Percentiles rank a stretch among this genome's conserved stretches.
These are phyloP conservation scores for Anas georgica DNA, from an alignment of 2,797 vertebrate species.

Conservation along the genomic window DNA sequence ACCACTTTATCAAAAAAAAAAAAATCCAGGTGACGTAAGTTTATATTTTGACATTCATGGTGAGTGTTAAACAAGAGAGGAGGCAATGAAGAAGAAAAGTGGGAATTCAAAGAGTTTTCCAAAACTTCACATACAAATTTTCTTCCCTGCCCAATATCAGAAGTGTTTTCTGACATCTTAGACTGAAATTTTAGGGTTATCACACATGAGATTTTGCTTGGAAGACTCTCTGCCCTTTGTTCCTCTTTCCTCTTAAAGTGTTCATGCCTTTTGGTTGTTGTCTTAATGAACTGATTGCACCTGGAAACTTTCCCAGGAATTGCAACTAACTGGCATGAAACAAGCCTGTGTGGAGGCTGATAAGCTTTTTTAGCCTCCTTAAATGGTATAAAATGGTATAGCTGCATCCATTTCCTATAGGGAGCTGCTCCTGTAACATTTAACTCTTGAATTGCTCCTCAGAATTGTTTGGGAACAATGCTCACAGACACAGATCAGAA, in stretches of 20 bases:
- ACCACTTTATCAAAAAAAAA: neutral
- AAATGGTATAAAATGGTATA: neutral
- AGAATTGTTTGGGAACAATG: neutral
- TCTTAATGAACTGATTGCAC: neutral
- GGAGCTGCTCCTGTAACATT: neutral
- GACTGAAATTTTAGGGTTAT: neutral
- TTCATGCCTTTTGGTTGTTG: neutral
- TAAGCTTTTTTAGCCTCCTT: neutral
- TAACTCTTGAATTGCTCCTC: neutral
- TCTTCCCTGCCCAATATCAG: neutral
- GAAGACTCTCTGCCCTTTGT: neutral
- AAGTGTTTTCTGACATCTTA: neutral
- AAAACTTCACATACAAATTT: neutral
- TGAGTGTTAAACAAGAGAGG: neutral
- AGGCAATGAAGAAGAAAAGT: neutral
- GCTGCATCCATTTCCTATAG: neutral
- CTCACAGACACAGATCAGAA: neutral
- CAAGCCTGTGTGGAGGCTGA: neutral
- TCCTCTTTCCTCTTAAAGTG: neutral
- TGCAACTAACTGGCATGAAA: neutral
- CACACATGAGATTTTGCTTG: neutral
- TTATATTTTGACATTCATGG: neutral
- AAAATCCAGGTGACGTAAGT: neutral
- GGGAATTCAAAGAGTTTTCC: neutral
- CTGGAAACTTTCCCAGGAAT: neutral